A percentile compares a stretch with the other conserved stretches of the same genome.
Conservation (phyloP, 2,888 invertebrate genomes). For the Desoria tigrina region DNA sequence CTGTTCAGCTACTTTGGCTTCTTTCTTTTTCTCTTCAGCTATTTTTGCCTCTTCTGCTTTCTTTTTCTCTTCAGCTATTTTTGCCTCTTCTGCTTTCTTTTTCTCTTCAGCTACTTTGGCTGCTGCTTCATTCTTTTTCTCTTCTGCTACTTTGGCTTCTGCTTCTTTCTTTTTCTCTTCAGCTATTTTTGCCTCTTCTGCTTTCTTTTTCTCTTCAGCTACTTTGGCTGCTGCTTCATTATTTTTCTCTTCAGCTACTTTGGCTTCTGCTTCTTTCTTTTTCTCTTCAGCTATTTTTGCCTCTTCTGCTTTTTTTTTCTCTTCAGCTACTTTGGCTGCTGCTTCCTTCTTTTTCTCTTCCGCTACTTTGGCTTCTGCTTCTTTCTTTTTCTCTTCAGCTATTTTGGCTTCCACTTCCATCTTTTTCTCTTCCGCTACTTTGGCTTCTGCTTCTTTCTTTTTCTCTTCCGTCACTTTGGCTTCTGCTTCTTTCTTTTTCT, state of each 20-base stretch:
- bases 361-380: constrained; percentile 54
- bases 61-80: constrained; percentile 36
- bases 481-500: constrained; percentile 1
- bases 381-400: constrained; percentile 37
- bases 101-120: constrained; percentile 33
- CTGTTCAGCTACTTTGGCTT: constrained; percentile 32
- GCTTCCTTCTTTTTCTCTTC: constrained; percentile 47
- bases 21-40: constrained; percentile 39
- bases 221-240: constrained; percentile 6
- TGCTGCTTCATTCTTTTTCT: constrained; percentile 28
- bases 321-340: too few species aligned
- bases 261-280: constrained; percentile 19
- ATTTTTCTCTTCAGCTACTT: constrained; percentile 13
- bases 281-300: constrained; percentile 45
- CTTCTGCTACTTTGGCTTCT: too few species aligned
- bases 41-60: constrained; percentile 37
- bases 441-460: constrained; percentile 14
- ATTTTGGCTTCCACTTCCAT: constrained; percentile 39
- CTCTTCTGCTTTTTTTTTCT: too few species aligned
- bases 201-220: constrained; percentile 15
- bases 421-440: constrained; percentile 20
- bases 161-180: constrained; percentile 50
- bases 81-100: too few species aligned
- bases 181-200: constrained; percentile 38
- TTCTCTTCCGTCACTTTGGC: constrained; percentile 17